Base-by-base conservation (phyloP, 2,113 vertebrate genomes). In the Aegithalos caudatus region DNA sequence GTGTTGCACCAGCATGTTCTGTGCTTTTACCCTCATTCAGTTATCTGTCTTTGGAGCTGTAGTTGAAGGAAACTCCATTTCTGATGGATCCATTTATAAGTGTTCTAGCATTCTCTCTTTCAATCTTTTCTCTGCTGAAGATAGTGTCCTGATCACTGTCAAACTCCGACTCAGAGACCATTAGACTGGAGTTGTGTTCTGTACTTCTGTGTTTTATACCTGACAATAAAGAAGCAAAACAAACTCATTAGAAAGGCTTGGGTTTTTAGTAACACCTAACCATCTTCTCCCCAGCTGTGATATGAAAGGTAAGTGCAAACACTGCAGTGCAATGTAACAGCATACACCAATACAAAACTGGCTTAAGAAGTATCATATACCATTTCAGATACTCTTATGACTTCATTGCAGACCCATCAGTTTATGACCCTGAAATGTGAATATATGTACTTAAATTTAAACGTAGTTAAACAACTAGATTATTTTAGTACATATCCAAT, bases 111-210 rank as follows among this genome's bases (percentile, higher is more conserved):
- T 97, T 97, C 88, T 97, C 97, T 88, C 97, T 98, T 88, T 98
- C 97, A 24, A 95, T 92, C 69, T 98, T 98, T 74, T 98, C 98
- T 64, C 97, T 97, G 95, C 98, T 98, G 97, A 99, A 99, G 92
- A 99, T 97, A 42, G 98, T 98, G 97, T 99, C 98, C 98, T 98
- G 99, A 83, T 99, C 99, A 27, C 99, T 99, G 95, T 99, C 99
- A 92, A 99, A 98, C 97, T 99, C 99, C 1, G 99, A 99, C 90
- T 99, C 99, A 0, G 99, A 99, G 92, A 99, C 98, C 99, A 99
- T 99, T 83, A 99, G 97, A 95, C 99, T 98, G 96, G 98, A 99
- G 98, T 98, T 99, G 97, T 99, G 99, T 97, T 99, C 98, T 7
- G 98, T 99, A 97, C 99, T 99, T 97, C 98, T 98, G 94, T 99